These are phyloP conservation scores for Ditylenchus dipsaci DNA, from an alignment of 1,140 invertebrate genomes.

Conservation along the genomic window DNA sequence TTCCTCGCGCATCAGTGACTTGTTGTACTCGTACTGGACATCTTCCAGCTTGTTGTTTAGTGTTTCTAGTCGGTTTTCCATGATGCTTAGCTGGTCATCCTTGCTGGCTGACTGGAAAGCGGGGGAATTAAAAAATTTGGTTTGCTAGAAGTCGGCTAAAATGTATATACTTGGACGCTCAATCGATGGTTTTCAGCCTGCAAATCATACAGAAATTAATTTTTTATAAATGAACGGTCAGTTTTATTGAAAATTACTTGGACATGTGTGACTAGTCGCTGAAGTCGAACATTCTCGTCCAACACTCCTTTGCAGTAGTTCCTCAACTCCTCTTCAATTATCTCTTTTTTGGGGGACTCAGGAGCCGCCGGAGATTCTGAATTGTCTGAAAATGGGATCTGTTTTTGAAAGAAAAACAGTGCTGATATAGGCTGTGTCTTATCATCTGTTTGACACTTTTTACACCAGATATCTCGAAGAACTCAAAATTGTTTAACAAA, in stretches of 20 bases:
- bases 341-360: not conserved
- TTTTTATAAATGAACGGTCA: no score
- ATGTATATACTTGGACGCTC: constrained; percentile 14
- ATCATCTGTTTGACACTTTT: no score
- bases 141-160: not conserved
- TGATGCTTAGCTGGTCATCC: constrained; percentile 32
- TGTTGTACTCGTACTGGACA: constrained; percentile 36
- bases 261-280: not conserved
- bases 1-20: constrained; percentile 30
- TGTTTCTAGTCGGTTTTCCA: constrained; percentile 36
- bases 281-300: constrained; percentile 25
- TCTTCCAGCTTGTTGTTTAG: constrained; percentile 37
- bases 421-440: no score
- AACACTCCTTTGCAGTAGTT: constrained; percentile 7
- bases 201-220: constrained; percentile 20
- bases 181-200: constrained; percentile 40
- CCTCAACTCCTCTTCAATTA: constrained; percentile 12
- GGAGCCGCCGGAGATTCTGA: not conserved
- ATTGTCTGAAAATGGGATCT: not conserved
- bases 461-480: no score
- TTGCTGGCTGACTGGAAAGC: constrained; percentile 22
- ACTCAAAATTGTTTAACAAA: no score
- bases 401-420: not conserved
- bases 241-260: no score
- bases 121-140: not conserved